Evolutionary conservation across 2,113 vertebrate genomes (phyloP).

Genomic region (Reinhardtius hippoglossoides): DNA sequence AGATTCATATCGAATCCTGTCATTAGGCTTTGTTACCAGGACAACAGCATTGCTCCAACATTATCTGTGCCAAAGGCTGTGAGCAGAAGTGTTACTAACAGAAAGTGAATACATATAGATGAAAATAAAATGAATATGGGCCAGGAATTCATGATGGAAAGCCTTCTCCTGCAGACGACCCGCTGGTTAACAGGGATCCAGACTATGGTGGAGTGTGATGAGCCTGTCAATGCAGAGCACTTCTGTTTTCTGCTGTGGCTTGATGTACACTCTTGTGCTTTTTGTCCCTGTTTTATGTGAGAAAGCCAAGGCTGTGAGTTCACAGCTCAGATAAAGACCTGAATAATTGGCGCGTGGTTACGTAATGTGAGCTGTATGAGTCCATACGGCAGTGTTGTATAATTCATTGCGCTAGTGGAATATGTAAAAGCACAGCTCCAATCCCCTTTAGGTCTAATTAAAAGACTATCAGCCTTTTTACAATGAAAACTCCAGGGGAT

Average conservation of each 20-base stretch:
- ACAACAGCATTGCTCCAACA: slow-evolving; percentile 56
- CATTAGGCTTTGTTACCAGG: slow-evolving; percentile 71
- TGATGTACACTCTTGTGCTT: slow-evolving; percentile 19
- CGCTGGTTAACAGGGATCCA: slow-evolving; percentile 19
- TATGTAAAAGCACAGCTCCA: slow-evolving; percentile 70
- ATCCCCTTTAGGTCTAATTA: slow-evolving; percentile 82
- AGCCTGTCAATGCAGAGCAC: slow-evolving; percentile 30
- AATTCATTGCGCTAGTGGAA: slow-evolving; percentile 72
- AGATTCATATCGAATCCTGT: slow-evolving; percentile 67
- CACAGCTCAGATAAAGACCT: slow-evolving; percentile 64
- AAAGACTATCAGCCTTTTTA: slow-evolving; percentile 76
- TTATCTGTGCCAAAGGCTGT: slow-evolving; percentile 34
- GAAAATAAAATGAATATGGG: slow-evolving; percentile 44
- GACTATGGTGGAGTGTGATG: slow-evolving; percentile 26
- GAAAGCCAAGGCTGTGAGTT: slow-evolving; percentile 55
- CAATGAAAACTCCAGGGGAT: slow-evolving; percentile 70
- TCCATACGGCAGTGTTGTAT: slow-evolving; percentile 67
- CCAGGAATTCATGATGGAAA: slow-evolving; percentile 15
- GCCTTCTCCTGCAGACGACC: slow-evolving; percentile 29
- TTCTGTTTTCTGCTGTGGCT: slow-evolving; percentile 22
- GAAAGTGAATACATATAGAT: slow-evolving; percentile 26
- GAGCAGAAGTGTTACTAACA: slow-evolving; percentile 13
- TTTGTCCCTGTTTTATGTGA: slow-evolving; percentile 40
- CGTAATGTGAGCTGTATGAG: slow-evolving; percentile 44
- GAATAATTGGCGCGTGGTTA: slow-evolving; percentile 70